Evolutionary conservation across 2,888 invertebrate genomes (phyloP), one percentile per base, ranked within the genome.

Genomic region (Clostera curtula): DNA sequence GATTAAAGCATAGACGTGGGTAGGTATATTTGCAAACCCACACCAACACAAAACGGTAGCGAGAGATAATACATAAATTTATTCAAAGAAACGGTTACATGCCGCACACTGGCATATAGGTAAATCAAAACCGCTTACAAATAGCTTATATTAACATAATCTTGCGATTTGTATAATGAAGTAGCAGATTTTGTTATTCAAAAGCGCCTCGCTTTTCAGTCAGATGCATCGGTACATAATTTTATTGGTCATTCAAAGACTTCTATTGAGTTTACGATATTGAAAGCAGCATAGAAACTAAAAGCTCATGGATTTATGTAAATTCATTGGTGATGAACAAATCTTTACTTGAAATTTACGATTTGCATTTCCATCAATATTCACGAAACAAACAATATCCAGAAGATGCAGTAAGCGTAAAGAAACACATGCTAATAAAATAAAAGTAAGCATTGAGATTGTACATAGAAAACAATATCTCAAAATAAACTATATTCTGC

Each of bases 101-200:
- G 56, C 54, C 48, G 46, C 63, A 62, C 52, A 61, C 59, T 49
- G 57, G 55, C 60, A 58, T 53, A 59, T 66, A 66, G 60, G 69
- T 77, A 76, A 75, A 75, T 75, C 77, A 77, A 73, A 76, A 64
- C 66, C 46, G 73, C 72, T 76, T 76, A 72, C 64, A 73, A 71
- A 75, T 70, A 67, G 67, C 60, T 54, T 32, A 31, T 46, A 82
- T 83, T 83, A 66, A 61, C 80, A 83, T 83, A 82, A 82, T 82
- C 69, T 58, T 37, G 60, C 74, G 46, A 77, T 82, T 79, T 80
- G 75, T 70, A 82, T 80, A 82, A 79, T 71, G 58, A 75, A 67
- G 63, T 65, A 64, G 72, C 67, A 49, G 58, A 66, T 58, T 66
- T 67, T 61, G 65, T 61, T 73, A 69, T 69, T 67, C 49, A 59